Evolutionary conservation across 2,113 vertebrate species (phyloP), one percentile per base, ranked within the genome.

Genomic region (Halcyon senegalensis): DNA sequence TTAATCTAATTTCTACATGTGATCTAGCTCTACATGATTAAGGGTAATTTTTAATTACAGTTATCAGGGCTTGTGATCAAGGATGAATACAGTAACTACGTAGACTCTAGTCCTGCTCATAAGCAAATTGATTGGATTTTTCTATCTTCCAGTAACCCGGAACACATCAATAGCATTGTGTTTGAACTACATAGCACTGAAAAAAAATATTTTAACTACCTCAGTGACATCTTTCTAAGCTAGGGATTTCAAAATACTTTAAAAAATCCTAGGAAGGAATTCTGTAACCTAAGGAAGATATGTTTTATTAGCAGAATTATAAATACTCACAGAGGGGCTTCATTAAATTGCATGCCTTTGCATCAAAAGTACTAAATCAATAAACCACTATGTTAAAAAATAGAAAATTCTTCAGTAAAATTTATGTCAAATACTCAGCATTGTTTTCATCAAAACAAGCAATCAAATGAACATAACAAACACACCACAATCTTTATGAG

Each of bases 321-420:
- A 94, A 85, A 77, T 67, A 33, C 10, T 59, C 31, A 50, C 16
- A 78, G 60, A 70, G 9, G 13, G 11, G 1, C 18, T 80, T 67
- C 23, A 74, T 88, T 43, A 81, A 88, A 31, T 96, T 87, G 44
- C 48, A 81, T 60, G 16, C 9, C 66, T 84, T 92, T 66, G 19
- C 24, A 87, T 68, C 83, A 87, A 88, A 95, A 70, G 27, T 68
- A 75, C 21, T 60, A 89, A 84, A 93, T 94, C 86, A 84, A 84
- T 92, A 97, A 92, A 74, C 62, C 85, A 72, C 58, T 63, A 25
- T 37, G 67, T 75, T 44, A 69, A 93, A 93, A 95, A 88, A 84
- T 64, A 75, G 41, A 76, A 94, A 89, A 89, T 37, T 79, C 27
- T 72, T 48, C 28, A 75, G 48, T 56, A 90, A 93, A 92, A 93